Evolutionary conservation across 2,888 invertebrate species (phyloP).

Genomic region (Metopia argyrocephala): DNA sequence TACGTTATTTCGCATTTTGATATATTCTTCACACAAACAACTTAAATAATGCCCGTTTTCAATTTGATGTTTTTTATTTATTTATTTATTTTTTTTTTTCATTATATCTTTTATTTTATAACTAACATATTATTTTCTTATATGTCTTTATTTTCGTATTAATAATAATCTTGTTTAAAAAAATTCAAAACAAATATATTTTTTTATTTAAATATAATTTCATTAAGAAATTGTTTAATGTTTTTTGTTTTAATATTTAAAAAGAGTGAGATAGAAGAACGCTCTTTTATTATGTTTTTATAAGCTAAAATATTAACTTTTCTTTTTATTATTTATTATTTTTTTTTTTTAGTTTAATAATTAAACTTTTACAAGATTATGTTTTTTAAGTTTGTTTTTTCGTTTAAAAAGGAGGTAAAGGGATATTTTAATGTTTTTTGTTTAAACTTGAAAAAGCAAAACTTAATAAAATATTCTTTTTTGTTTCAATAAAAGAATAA

Average conservation of each 20-base stretch:
- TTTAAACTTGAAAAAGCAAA: constrained; percentile 34
- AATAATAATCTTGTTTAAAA: constrained; percentile 48
- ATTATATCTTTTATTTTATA: constrained; percentile 49
- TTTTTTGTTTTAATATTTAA: constrained; percentile 20
- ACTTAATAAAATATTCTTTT: constrained; percentile 38
- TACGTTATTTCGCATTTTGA: no score
- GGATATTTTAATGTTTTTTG: constrained; percentile 1
- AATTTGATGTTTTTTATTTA: no score
- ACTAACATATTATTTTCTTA: constrained; percentile 51
- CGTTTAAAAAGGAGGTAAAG: not conserved
- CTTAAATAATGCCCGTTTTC: no score
- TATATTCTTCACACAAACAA: no score
- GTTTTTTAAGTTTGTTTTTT: constrained; percentile 43
- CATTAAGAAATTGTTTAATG: constrained; percentile 47
- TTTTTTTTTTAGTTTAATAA: constrained; percentile 42
- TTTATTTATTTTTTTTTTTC: constrained; percentile 22
- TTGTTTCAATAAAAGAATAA: constrained; percentile 29
- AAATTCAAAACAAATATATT: constrained; percentile 52
- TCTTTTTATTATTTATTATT: not conserved
- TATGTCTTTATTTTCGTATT: constrained; percentile 36
- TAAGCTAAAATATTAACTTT: constrained; percentile 59
- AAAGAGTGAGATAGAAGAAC: constrained; percentile 42
- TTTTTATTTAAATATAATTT: constrained; percentile 33
- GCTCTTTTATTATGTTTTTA: constrained; percentile 26
- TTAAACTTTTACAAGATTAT: constrained; percentile 61